Evolutionary conservation across 2,888 invertebrate genomes (phyloP).

Genomic region (Troilus luridus): DNA sequence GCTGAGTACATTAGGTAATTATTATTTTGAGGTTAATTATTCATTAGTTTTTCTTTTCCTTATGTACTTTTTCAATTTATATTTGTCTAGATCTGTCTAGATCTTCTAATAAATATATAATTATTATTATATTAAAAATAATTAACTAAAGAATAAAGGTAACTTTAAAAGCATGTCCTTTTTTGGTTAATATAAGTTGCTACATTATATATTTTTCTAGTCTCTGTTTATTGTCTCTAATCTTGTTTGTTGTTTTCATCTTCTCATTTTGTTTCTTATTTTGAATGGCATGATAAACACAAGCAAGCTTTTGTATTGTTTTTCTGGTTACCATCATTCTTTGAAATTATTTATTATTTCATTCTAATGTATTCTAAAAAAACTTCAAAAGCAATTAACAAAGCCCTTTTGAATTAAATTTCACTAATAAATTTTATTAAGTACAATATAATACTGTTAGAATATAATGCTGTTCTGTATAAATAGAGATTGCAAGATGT

Average conservation of each 20-base stretch:
- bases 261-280: neutral
- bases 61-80: too few species aligned
- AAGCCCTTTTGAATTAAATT: slow-evolving; percentile 4
- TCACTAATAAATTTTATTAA: slow-evolving; percentile 9
- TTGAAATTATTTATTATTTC: neutral
- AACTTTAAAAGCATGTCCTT: too few species aligned
- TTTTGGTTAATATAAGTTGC: too few species aligned
- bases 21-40: too few species aligned
- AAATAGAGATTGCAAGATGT: neutral
- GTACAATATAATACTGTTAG: too few species aligned
- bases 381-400: neutral
- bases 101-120: too few species aligned
- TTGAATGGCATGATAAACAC: neutral
- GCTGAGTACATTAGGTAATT: too few species aligned
- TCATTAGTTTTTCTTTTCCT: too few species aligned
- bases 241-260: neutral
- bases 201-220: too few species aligned
- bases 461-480: neutral
- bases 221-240: neutral
- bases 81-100: too few species aligned
- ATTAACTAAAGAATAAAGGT: too few species aligned
- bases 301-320: neutral
- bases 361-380: neutral
- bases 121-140: too few species aligned
- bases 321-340: neutral